A percentile compares a stretch with the other conserved stretches of the same genome.
These are phyloP conservation scores for Cercocebus atys DNA, from an alignment of 2,113 vertebrate species.

Conservation along the genomic window DNA sequence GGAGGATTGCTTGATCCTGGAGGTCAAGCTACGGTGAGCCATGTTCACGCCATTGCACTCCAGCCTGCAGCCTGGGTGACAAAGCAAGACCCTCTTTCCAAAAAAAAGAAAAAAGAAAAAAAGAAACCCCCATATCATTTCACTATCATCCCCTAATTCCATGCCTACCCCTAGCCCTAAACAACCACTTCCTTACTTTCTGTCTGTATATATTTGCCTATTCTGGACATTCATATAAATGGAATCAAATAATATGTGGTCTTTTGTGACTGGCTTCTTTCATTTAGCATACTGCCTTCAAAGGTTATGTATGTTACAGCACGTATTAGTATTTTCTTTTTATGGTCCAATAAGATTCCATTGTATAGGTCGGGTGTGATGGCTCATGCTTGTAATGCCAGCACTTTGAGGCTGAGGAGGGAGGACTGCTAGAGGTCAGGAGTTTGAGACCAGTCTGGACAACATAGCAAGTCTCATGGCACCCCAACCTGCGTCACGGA, in stretches of 20 bases:
- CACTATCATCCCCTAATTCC: background rate
- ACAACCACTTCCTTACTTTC: background rate
- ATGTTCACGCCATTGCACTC: no score
- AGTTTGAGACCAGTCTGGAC: no score
- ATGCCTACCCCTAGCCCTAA: background rate
- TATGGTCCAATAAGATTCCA: background rate
- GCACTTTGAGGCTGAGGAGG: background rate
- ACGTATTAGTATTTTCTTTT: background rate
- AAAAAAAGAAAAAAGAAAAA: background rate
- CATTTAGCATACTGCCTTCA: background rate
- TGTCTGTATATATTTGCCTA: background rate
- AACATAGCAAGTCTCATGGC: no score
- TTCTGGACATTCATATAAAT: constrained; percentile 21
- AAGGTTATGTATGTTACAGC: background rate
- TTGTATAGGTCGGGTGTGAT: background rate
- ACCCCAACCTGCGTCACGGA: no score
- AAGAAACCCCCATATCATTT: background rate
- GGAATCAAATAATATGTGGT: background rate
- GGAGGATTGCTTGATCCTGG: no score
- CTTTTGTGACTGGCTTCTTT: background rate
- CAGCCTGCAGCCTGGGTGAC: no score
- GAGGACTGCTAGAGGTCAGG: no score
- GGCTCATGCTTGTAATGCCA: background rate
- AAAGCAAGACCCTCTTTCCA: no score
- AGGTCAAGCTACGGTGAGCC: no score